Evolutionary conservation across 2,113 vertebrate genomes (phyloP), one percentile per base, ranked within the genome.

Genomic region (Accipiter cooperii): DNA sequence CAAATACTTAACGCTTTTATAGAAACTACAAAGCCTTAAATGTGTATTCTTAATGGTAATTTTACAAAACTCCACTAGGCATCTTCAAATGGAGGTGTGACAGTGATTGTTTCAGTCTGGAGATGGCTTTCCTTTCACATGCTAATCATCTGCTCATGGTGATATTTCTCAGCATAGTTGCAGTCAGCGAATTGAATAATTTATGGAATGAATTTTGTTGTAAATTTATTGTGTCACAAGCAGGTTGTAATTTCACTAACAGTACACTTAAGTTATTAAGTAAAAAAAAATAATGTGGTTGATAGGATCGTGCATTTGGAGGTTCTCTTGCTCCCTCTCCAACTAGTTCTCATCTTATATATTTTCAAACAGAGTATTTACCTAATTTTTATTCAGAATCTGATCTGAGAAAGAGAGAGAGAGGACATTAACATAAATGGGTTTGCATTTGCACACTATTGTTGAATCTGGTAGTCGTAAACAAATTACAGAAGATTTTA

Each of bases 191-290:
- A 98, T 98, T 98, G 98, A 98, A 98, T 98, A 98, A 98, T 98
- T 98, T 98, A 98, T 98, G 96, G 98, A 97, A 98, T 98, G 98
- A 98, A 98, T 98, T 98, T 98, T 98, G 98, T 98, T 98, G 98
- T 97, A 98, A 98, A 98, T 98, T 98, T 98, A 98, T 98, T 98
- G 98, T 98, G 98, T 98, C 98, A 98, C 98, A 98, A 98, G 98
- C 98, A 98, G 97, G 98, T 98, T 98, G 98, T 98, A 98, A 98
- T 98, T 98, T 98, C 98, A 98, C 98, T 98, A 98, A 98, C 98
- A 98, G 98, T 98, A 98, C 98, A 98, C 98, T 98, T 98, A 98
- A 98, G 98, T 98, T 98, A 98, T 98, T 98, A 98, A 98, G 98
- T 98, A 95, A 95, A 97, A 97, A 97, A 98, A 98, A 98, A 97